Evolutionary conservation across 2,888 invertebrate species (phyloP), one percentile per base, ranked within the genome.

Genomic region (Eupeodes latifasciatus): DNA sequence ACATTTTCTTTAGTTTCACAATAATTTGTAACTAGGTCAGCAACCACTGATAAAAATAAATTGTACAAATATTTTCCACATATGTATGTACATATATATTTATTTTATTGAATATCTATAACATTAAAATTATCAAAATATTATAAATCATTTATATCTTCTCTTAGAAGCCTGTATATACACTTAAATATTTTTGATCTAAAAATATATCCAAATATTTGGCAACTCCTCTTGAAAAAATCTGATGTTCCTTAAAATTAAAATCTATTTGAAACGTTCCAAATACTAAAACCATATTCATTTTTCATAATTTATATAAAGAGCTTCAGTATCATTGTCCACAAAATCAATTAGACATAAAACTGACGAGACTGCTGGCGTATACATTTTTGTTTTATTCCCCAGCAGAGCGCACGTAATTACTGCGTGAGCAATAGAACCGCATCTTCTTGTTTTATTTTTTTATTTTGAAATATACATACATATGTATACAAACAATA

Each of bases 291-390:
- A n/a, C 34, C n/a, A 51, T 34, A 0, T 10, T 19, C 44, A 47
- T 64, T 5, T 47, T 27, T 64, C 47, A 47, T 64, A 5, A 44
- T 27, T 19, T 57, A 12, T 53, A n/a, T 62, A 16, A 10, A 14
- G 16, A 64, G 53, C 49, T 51, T 67, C 53, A 67, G 67, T 53
- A 36, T 36, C 34, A 53, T 67, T 67, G 67, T 67, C 51, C 67
- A 51, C 67, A 53, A 51, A 51, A 51, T 69, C 49, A 64, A 64
- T 64, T 64, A 64, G 64, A 64, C 47, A 40, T 40, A 64, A 64
- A 64, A 1, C 47, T 47, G 64, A 64, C 44, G 19, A 64, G 64
- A 44, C 64, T 40, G 2, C 27, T 27, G 27, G 1, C 27, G 27
- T 62, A 5, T 11, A n/a, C 0, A 53, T n/a, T 14, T 16, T 16